phyloP scores from a whole-genome alignment of 2,797 vertebrate genomes.

The Fistularia tabacaria region DNA sequence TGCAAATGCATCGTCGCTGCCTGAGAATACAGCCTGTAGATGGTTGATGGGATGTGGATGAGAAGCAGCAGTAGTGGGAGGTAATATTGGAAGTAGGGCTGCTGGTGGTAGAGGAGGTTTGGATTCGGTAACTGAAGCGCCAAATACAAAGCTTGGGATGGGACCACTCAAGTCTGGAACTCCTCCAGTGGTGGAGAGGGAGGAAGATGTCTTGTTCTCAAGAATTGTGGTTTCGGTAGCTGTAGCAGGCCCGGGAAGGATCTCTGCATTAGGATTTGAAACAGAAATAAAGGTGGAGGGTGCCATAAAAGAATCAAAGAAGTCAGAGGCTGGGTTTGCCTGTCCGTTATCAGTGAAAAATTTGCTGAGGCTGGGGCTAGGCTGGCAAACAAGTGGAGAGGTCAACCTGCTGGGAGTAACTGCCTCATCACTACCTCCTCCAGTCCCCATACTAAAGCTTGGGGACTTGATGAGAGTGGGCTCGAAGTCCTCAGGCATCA shows the following conservation, averaged over 20 bases:
- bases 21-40: slow-evolving; percentile 90
- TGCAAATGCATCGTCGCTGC: slow-evolving; percentile 89
- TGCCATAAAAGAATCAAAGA: slow-evolving; percentile 95
- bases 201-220: slow-evolving; percentile 73
- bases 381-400: slow-evolving; percentile 84
- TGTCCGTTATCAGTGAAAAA: slow-evolving; percentile 86
- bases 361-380: slow-evolving; percentile 95
- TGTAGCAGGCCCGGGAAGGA: slow-evolving; percentile 33
- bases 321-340: slow-evolving; percentile 85
- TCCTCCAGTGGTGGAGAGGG: slow-evolving; percentile 54
- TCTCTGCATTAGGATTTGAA: slow-evolving; percentile 88
- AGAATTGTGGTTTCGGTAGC: slow-evolving; percentile 48
- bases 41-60: slow-evolving; percentile 78
- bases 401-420: slow-evolving; percentile 77
- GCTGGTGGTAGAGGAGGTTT: slow-evolving; percentile 56
- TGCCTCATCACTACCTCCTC: slow-evolving; percentile 44
- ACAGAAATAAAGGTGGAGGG: slow-evolving; percentile 90
- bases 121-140: slow-evolving; percentile 53
- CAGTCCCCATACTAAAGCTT: slow-evolving; percentile 80
- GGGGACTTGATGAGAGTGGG: slow-evolving; percentile 96
- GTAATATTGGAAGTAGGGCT: slow-evolving; percentile 27
- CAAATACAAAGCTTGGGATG: slow-evolving; percentile 59
- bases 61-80: slow-evolving; percentile 25
- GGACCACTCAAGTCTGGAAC: slow-evolving; percentile 54
- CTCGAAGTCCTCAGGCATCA: slow-evolving; percentile 88